Evolutionary conservation across 2,113 vertebrate species (phyloP).

Genomic region (Ciconia stormi): DNA sequence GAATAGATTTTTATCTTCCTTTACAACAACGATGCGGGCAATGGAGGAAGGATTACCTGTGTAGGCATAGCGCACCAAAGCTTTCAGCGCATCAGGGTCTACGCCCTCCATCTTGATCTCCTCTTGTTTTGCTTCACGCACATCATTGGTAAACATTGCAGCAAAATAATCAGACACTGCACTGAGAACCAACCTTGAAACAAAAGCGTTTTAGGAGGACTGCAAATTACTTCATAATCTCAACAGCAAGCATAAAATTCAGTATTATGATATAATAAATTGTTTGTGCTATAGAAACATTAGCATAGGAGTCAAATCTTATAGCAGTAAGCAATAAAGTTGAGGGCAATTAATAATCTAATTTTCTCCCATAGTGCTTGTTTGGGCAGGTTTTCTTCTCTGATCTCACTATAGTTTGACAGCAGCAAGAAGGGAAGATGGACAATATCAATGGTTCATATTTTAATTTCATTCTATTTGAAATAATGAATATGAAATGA

Average conservation of each 20-base stretch:
- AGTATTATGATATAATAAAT: neutral
- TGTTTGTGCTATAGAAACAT: neutral
- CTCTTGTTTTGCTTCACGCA: conserved; percentile 93
- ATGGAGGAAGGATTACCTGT: conserved; percentile 78
- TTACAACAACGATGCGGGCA: too few relatives aligned
- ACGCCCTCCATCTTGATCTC: conserved; percentile 98
- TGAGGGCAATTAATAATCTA: neutral
- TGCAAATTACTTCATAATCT: neutral
- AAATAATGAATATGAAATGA: neutral
- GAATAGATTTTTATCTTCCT: neutral
- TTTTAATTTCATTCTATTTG: neutral
- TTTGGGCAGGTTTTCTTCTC: neutral
- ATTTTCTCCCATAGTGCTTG: neutral
- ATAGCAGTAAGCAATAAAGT: neutral
- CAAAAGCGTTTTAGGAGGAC: neutral
- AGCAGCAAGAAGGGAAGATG: neutral
- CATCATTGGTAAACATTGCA: conserved; percentile 96
- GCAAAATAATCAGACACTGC: conserved; percentile 97
- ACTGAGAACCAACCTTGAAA: conserved; percentile 89
- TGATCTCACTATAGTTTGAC: neutral
- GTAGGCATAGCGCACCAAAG: conserved; percentile 94
- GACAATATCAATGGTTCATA: neutral
- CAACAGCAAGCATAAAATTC: neutral
- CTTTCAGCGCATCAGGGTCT: conserved; percentile 89
- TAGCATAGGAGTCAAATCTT: neutral